These are phyloP conservation scores for Syritta pipiens DNA, from an alignment of 2,888 invertebrate species.

Conservation along the genomic window DNA sequence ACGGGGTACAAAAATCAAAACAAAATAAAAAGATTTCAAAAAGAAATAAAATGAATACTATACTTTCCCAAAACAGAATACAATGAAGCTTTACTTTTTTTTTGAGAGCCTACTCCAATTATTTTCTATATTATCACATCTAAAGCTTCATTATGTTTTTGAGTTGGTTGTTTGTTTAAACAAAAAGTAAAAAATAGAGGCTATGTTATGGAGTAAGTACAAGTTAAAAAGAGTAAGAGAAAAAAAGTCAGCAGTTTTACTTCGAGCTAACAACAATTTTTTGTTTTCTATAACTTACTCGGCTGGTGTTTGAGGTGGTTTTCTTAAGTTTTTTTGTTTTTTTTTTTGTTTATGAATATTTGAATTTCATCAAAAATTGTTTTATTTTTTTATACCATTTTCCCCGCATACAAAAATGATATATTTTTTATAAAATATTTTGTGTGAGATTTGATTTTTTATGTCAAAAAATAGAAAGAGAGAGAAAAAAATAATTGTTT, in stretches of 20 bases:
- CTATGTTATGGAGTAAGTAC: constrained; percentile 54
- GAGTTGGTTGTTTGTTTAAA: constrained; percentile 31
- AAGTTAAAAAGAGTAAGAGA: constrained; percentile 21
- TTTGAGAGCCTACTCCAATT: not conserved
- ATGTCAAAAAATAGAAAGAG: constrained; percentile 70
- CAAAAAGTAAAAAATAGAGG: constrained; percentile 40
- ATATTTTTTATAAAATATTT: constrained; percentile 70
- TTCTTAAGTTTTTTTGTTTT: constrained; percentile 74
- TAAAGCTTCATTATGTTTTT: constrained; percentile 62
- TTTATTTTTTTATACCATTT: constrained; percentile 38
- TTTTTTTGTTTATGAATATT: constrained; percentile 70
- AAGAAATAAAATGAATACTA: constrained; percentile 42
- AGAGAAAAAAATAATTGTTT: constrained; percentile 64
- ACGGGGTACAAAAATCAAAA: constrained; percentile 67
- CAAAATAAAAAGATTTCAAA: constrained; percentile 21
- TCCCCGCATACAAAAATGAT: constrained; percentile 66
- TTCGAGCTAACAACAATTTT: constrained; percentile 65
- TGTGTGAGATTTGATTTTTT: constrained; percentile 67
- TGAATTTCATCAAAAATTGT: constrained; percentile 59
- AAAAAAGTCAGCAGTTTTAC: constrained; percentile 58
- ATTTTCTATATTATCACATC: not conserved
- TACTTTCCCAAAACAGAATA: constrained; percentile 66
- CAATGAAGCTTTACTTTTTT: constrained; percentile 55
- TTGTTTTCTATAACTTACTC: constrained; percentile 76
- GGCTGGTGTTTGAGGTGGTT: constrained; percentile 79